These are phyloP conservation scores for Lutraria rhynchaena DNA, from an alignment of 1,140 invertebrate genomes.

Conservation along the genomic window DNA sequence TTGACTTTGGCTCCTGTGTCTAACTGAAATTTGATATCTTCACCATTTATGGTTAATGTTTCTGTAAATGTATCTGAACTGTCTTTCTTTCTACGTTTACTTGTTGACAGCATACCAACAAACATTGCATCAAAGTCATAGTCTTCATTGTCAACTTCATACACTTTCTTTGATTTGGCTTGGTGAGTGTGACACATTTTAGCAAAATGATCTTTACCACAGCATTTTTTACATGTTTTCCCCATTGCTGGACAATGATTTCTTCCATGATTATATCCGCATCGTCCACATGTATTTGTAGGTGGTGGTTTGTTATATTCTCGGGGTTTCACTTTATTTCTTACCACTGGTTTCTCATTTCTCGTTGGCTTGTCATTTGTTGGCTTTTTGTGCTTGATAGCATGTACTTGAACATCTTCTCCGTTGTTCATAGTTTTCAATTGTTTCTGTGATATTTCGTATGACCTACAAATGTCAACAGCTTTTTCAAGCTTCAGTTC, in stretches of 20 bases:
- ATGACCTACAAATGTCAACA: conserved; percentile 6
- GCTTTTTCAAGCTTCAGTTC: conserved; percentile 14
- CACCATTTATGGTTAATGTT: neutral
- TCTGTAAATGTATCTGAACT: neutral
- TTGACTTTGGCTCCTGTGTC: conserved; percentile 16
- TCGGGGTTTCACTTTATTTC: conserved; percentile 9
- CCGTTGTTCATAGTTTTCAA: conserved; percentile 13
- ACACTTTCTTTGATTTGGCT: neutral
- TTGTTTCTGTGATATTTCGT: conserved; percentile 36
- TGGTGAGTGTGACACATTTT: conserved; percentile 21
- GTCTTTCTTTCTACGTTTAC: conserved; percentile 2
- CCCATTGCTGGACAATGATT: conserved; percentile 47
- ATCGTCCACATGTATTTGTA: conserved; percentile 6
- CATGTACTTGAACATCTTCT: conserved; percentile 17
- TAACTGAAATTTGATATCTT: conserved; percentile 24
- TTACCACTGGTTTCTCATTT: no score
- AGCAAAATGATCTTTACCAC: conserved; percentile 36
- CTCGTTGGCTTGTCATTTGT: no score
- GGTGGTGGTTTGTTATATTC: conserved; percentile 1
- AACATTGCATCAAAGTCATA: neutral
- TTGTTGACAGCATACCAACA: conserved; percentile 28
- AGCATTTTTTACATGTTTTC: conserved; percentile 53
- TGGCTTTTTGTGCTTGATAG: no score
- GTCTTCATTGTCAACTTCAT: neutral
- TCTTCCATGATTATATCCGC: conserved; percentile 26